Evolutionary conservation across 53 echinoderm and acorn worm genomes (phyloP).

Genomic region (Arbacia lixula): DNA sequence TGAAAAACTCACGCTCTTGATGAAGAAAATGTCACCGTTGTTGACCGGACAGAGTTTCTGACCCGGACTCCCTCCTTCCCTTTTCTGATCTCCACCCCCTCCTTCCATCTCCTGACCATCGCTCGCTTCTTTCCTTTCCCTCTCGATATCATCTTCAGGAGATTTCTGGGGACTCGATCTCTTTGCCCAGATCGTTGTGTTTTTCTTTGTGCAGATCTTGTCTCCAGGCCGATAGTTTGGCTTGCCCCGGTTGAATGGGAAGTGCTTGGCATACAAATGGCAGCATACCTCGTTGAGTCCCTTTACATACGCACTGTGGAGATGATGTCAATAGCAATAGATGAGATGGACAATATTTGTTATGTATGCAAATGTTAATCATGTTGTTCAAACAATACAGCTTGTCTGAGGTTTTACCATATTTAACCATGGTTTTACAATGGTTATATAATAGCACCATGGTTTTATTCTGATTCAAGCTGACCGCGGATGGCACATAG

Average conservation of each 20-base stretch:
- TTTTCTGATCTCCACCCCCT: not conserved
- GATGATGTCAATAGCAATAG: not conserved
- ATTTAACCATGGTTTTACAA: too few relatives aligned
- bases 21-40: conserved; percentile 67
- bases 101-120: not conserved
- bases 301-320: conserved; percentile 20
- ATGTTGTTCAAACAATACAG: not conserved
- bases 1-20: conserved; percentile 37
- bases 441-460: too few relatives aligned
- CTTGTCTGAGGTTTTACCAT: too few relatives aligned
- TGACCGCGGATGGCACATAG: too few relatives aligned
- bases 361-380: not conserved
- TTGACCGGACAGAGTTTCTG: not conserved
- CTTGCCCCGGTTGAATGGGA: not conserved
- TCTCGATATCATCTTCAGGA: not conserved
- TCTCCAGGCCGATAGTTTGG: not conserved
- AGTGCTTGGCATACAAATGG: conserved; percentile 26
- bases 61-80: not conserved
- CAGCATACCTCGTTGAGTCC: conserved; percentile 28
- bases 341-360: not conserved
- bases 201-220: conserved; percentile 60
- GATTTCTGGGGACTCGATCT: too few relatives aligned
- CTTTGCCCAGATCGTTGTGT: not conserved
- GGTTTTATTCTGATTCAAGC: too few relatives aligned
- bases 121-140: not conserved